Evolutionary conservation across 2,888 invertebrate genomes (phyloP).

Genomic region (Andrena fulva): DNA sequence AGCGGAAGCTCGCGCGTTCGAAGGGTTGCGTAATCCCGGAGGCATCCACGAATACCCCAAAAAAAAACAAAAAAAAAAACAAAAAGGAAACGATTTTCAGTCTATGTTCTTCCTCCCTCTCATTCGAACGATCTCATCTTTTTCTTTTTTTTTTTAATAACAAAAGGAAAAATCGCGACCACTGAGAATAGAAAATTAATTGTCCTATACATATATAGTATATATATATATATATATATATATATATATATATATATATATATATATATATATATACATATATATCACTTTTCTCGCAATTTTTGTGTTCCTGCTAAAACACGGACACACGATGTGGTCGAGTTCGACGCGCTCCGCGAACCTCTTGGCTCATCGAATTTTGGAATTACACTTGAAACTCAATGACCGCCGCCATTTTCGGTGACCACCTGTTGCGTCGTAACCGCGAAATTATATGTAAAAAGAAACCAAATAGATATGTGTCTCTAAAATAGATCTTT

Average conservation of each 20-base stretch:
- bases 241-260: conserved; percentile 5
- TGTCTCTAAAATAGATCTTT: conserved; percentile 76
- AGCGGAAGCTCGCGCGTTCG: conserved; percentile 47
- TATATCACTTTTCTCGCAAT: conserved; percentile 39
- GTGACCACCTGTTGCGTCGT: conserved; percentile 35
- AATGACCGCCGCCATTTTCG: conserved; percentile 33
- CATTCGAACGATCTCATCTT: conserved; percentile 22
- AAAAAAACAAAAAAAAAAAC: not conserved
- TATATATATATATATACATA: conserved; percentile 32
- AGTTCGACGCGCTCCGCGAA: conserved; percentile 35
- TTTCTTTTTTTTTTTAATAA: conserved; percentile 13
- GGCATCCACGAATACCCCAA: conserved; percentile 60
- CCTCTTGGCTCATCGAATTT: conserved; percentile 26
- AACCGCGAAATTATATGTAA: conserved; percentile 47
- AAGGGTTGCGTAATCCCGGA: conserved; percentile 48
- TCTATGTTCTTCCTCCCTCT: conserved; percentile 52
- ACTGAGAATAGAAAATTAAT: conserved; percentile 59
- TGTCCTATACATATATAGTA: conserved; percentile 6
- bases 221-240: conserved; percentile 32
- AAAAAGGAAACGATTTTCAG: conserved; percentile 52
- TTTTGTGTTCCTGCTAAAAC: conserved; percentile 29
- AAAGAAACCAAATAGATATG: conserved; percentile 76
- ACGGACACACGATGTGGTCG: conserved; percentile 31
- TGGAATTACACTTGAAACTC: conserved; percentile 43
- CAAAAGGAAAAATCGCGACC: conserved; percentile 36